Percentiles rank a stretch among this genome's conserved stretches.
phyloP scores from a whole-genome alignment of 2,888 invertebrate species.

The Trachelus troglodyta region DNA sequence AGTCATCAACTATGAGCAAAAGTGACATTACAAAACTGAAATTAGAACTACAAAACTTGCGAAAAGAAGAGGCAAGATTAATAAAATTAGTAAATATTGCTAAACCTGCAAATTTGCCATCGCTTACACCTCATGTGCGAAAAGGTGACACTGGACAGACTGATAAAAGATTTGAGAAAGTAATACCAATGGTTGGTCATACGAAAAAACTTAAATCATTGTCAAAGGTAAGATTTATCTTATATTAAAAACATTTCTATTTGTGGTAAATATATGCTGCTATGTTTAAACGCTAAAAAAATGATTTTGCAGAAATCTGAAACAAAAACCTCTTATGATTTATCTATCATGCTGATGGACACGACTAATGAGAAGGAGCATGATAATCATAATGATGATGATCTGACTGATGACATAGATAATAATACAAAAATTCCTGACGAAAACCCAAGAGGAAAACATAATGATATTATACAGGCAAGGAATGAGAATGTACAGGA shows the following conservation, averaged over 20 bases:
- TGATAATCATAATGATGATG: conserved; percentile 18
- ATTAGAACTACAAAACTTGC: conserved; percentile 76
- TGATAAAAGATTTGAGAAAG: conserved; percentile 14
- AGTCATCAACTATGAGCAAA: conserved; percentile 67
- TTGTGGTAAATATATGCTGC: neutral
- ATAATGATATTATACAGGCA: neutral
- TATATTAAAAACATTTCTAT: neutral
- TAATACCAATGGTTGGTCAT: conserved; percentile 11
- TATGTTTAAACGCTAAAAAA: conserved; percentile 10
- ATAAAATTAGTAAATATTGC: conserved; percentile 81
- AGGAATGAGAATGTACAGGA: neutral
- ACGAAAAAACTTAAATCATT: neutral
- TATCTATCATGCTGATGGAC: neutral
- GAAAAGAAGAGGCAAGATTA: conserved; percentile 75
- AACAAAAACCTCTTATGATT: conserved; percentile 2
- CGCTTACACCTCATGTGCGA: conserved; percentile 60
- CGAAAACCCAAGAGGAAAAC: neutral
- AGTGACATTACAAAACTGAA: conserved; percentile 75
- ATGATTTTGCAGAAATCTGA: conserved; percentile 2
- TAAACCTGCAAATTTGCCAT: conserved; percentile 75
- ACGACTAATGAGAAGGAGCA: conserved; percentile 4
- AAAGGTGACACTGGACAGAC: conserved; percentile 20
- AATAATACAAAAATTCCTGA: conserved; percentile 30
- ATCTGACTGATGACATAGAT: conserved; percentile 30
- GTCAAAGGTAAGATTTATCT: neutral